Conservation (phyloP, 2,888 invertebrate genomes). For the Seira ritae region DNA sequence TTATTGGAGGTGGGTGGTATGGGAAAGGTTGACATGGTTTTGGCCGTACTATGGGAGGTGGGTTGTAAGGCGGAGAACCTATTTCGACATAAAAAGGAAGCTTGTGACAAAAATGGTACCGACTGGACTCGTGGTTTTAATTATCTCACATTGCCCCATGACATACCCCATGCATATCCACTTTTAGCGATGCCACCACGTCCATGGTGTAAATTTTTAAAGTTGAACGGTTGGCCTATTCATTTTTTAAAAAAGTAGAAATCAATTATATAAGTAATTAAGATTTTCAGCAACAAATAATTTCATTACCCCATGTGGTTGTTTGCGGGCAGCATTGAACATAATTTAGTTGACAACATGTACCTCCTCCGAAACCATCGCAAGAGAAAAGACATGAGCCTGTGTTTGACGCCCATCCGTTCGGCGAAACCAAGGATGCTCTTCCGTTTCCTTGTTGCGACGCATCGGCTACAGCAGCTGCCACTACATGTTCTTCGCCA, state of each 20-base stretch:
- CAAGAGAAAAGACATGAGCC: slow-evolving; percentile 56
- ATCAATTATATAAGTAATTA: too few relatives aligned
- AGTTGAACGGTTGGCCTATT: slow-evolving; percentile 53
- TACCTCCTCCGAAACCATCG: slow-evolving; percentile 24
- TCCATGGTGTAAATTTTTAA: slow-evolving; percentile 58
- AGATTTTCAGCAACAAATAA: too few relatives aligned
- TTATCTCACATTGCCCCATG: slow-evolving; percentile 37
- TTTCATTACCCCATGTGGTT: too few relatives aligned
- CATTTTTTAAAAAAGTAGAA: too few relatives aligned
- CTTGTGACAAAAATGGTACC: too few relatives aligned
- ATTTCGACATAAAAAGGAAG: background rate
- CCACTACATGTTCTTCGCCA: background rate
- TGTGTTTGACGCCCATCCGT: slow-evolving; percentile 51
- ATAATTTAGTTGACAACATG: slow-evolving; percentile 52
- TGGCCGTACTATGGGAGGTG: slow-evolving; percentile 46
- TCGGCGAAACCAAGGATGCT: background rate
- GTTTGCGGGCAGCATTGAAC: slow-evolving; percentile 57
- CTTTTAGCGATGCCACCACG: slow-evolving; percentile 37
- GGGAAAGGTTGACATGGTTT: slow-evolving; percentile 34
- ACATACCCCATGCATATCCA: slow-evolving; percentile 40
- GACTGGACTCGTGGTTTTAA: background rate
- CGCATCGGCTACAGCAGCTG: slow-evolving; percentile 10
- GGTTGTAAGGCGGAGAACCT: slow-evolving; percentile 53
- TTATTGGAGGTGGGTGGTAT: slow-evolving; percentile 18
- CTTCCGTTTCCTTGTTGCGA: slow-evolving; percentile 29